Conservation (phyloP, 2,113 vertebrate species). For the Halichoeres trimaculatus region DNA sequence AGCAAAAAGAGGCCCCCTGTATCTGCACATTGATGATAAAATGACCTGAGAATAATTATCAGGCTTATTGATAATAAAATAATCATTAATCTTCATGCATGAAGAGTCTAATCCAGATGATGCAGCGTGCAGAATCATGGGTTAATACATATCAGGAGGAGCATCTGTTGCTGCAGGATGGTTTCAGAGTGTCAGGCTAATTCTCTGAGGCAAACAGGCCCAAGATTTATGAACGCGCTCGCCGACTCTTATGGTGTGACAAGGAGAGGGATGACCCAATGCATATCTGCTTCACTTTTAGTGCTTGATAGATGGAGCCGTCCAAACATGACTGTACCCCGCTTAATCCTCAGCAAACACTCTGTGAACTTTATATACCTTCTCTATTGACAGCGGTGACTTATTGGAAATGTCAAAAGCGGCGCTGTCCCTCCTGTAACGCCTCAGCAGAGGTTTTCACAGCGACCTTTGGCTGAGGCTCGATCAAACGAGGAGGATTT, state of each 20-base stretch:
- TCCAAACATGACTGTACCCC: conserved; percentile 72
- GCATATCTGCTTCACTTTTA: conserved; percentile 78
- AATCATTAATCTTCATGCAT: no score
- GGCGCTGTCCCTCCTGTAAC: conserved; percentile 17
- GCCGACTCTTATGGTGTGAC: conserved; percentile 68
- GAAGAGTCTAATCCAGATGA: no score
- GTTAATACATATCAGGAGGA: conserved; percentile 52
- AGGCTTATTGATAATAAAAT: no score
- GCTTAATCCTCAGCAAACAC: conserved; percentile 73
- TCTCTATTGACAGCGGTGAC: conserved; percentile 68
- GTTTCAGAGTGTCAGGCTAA: conserved; percentile 52
- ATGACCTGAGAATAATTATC: no score
- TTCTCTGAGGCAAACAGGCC: conserved; percentile 63
- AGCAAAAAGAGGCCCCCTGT: no score
- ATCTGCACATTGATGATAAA: no score
- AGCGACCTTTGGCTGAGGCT: conserved; percentile 31
- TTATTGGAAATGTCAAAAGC: conserved; percentile 61
- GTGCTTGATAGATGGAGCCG: conserved; percentile 78
- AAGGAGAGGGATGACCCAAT: conserved; percentile 78
- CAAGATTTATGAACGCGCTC: conserved; percentile 76
- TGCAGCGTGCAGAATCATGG: conserved; percentile 45
- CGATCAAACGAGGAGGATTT: conserved; percentile 27
- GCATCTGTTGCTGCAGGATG: conserved; percentile 64
- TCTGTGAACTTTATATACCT: conserved; percentile 68
- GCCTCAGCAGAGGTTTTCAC: conserved; percentile 13